phyloP scores from a whole-genome alignment of 37 sponge, comb jelly and placozoan species.

The Crambe crambe region DNA sequence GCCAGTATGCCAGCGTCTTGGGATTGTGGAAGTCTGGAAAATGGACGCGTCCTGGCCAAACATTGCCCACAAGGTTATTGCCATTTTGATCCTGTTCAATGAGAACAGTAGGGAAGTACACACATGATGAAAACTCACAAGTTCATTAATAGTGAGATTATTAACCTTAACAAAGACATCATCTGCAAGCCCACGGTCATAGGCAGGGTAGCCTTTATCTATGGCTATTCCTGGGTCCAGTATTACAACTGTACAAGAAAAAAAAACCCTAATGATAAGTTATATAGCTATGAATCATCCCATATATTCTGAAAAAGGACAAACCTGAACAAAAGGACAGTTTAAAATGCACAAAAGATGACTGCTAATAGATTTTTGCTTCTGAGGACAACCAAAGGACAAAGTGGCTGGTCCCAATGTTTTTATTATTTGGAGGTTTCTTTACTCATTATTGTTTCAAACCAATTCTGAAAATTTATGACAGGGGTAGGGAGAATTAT shows the following conservation, averaged over 20 bases:
- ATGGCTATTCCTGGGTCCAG: constrained; percentile 84
- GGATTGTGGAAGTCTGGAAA: constrained; percentile 90
- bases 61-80: constrained; percentile 60
- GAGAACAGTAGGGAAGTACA: too few relatives aligned
- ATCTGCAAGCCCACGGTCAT: constrained; percentile 59
- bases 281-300: background rate
- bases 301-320: too few relatives aligned
- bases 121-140: background rate
- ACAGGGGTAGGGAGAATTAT: too few relatives aligned
- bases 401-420: too few relatives aligned
- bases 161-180: constrained; percentile 82
- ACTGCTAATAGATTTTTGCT: too few relatives aligned
- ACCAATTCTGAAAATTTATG: too few relatives aligned
- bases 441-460: too few relatives aligned
- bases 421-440: too few relatives aligned
- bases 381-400: too few relatives aligned
- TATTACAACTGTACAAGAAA: constrained; percentile 85
- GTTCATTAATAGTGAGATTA: background rate
- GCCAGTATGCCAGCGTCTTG: constrained; percentile 62
- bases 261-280: too few relatives aligned
- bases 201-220: constrained; percentile 65
- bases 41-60: constrained; percentile 73
- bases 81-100: constrained; percentile 50
- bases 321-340: too few relatives aligned
- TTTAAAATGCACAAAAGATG: too few relatives aligned